Conservation (phyloP, 2,888 invertebrate genomes). For the Drosophila robusta region DNA sequence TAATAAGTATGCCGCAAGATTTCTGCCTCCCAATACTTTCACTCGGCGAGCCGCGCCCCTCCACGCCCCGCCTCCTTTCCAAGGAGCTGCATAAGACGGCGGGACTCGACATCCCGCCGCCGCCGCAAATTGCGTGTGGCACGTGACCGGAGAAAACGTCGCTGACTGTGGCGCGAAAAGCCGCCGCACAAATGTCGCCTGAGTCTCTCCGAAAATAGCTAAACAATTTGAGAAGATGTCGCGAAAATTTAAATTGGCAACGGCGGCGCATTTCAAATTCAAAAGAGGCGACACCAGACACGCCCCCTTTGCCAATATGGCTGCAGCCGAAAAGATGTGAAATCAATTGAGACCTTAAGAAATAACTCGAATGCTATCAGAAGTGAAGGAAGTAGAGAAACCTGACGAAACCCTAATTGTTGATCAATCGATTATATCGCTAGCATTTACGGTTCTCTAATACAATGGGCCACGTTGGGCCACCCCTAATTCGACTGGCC, state of each 20-base stretch:
- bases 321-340: slow-evolving; percentile 15
- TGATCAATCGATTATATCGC: slow-evolving; percentile 12
- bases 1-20: slow-evolving; percentile 72
- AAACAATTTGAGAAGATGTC: slow-evolving; percentile 79
- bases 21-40: slow-evolving; percentile 45
- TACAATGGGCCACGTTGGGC: slow-evolving; percentile 5
- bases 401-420: slow-evolving; percentile 1
- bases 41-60: slow-evolving; percentile 1
- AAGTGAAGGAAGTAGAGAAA: no score
- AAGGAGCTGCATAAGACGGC: slow-evolving; percentile 14
- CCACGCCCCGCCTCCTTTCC: no score
- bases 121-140: slow-evolving; percentile 76
- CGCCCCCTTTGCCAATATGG: slow-evolving; percentile 36
- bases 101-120: slow-evolving; percentile 10
- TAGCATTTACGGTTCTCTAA: not conserved
- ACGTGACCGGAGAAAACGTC: slow-evolving; percentile 66
- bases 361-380: no score
- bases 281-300: slow-evolving; percentile 54
- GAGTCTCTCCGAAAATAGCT: slow-evolving; percentile 69
- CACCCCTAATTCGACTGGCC: slow-evolving; percentile 40
- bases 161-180: slow-evolving; percentile 40
- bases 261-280: slow-evolving; percentile 70
- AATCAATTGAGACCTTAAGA: slow-evolving; percentile 2
- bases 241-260: slow-evolving; percentile 58
- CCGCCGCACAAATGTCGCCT: slow-evolving; percentile 31